These are phyloP conservation scores for Apomyelois bistriatella DNA, from an alignment of 2,888 invertebrate species.

Conservation along the genomic window DNA sequence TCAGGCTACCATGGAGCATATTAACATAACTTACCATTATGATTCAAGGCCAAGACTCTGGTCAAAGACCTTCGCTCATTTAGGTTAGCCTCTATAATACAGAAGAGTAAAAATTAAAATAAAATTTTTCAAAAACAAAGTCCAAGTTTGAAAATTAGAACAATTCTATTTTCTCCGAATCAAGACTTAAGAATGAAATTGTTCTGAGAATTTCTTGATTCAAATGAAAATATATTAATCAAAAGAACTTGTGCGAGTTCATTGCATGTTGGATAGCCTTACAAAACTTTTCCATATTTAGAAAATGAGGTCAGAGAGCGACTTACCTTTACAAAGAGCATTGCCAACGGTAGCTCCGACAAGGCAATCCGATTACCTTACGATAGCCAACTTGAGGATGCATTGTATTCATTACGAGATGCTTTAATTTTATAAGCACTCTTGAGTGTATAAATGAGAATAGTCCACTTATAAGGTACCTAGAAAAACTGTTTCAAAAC, in stretches of 20 bases:
- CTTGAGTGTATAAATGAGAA: neutral
- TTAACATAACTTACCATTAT: neutral
- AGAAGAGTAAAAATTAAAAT: too few species aligned
- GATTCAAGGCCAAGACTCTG: neutral
- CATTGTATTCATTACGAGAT: conserved; percentile 1
- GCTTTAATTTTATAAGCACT: neutral
- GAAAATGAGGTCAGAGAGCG: conserved; percentile 59
- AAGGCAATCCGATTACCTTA: conserved; percentile 53
- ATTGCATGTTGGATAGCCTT: conserved; percentile 44
- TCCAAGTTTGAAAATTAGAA: too few species aligned
- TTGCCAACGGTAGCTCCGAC: conserved; percentile 32
- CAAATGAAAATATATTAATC: neutral
- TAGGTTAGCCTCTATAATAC: too few species aligned
- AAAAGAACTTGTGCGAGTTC: conserved; percentile 30
- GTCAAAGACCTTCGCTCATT: too few species aligned
- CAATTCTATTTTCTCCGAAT: neutral
- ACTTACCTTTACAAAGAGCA: conserved; percentile 52
- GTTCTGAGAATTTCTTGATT: neutral
- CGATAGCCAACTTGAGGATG: neutral
- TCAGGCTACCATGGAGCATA: neutral
- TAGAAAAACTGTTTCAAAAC: neutral
- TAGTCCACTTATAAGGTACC: too few species aligned
- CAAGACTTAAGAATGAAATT: neutral
- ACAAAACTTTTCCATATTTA: conserved; percentile 69
- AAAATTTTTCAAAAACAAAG: too few species aligned